Base-by-base conservation (phyloP, 1,140 invertebrate species). In the Anastrepha obliqua region DNA sequence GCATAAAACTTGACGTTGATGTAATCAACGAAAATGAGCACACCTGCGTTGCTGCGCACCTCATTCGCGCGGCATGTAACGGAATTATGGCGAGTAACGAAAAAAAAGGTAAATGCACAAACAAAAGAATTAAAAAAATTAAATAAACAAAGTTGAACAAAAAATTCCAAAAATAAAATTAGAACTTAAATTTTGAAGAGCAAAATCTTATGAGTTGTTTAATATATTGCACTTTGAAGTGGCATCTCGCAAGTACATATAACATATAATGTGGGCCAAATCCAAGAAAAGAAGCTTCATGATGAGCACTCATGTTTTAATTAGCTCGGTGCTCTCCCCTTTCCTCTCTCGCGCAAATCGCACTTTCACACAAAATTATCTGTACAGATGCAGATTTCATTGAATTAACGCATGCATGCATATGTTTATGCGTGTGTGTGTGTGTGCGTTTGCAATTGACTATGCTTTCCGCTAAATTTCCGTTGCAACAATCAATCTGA, bases 41-140 rank as follows among this genome's bases (percentile, higher is more conserved):
- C 74, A 81, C 74, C 74, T 81, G 74, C 17, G 47, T 81, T 81
- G 67, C 67, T 81, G 67, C 67, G 44, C 67, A 47, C 11, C 20
- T 7, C 42, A n/a, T 44, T 8, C 7, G 47, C 74, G n/a, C 9
- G 47, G n/a, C 9, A 74, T 74, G 39, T 74, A 44, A 74, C 17
- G 70, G 47, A 55, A 55, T 47, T n/a, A 15, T 17, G 6, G 74
- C 42, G 74, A 15, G 17, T n/a, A 81, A 81, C 55, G 20, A 20
- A 81, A 55, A 58, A 81, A 81, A 55, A 55, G 29, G 44, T 74
- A 1, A 47, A 70, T 9, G 39, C 3, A 81, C 11, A 55, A 55
- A 47, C 3, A 11, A 44, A 74, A 74, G 29, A 29, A 29, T 29
- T 29, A 47, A 74, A 74, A 74, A 17, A 74, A 20, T 47, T 20